A percentile compares a stretch with the other conserved stretches of the same genome.
Evolutionary conservation across 2,797 vertebrate genomes (phyloP).

Genomic region (Takifugu rubripes): DNA sequence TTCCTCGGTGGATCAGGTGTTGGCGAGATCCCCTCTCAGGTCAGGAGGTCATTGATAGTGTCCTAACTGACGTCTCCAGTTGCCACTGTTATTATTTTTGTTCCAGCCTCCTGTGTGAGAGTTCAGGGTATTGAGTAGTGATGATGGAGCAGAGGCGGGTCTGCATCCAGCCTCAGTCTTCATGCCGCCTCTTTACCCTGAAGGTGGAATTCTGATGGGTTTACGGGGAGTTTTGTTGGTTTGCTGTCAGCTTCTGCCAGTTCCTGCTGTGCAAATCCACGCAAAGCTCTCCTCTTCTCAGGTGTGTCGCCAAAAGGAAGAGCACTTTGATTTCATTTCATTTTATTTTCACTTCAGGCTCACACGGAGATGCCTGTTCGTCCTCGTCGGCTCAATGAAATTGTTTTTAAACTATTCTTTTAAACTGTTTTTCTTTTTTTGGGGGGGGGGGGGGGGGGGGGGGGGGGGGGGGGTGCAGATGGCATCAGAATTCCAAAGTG

Average conservation of each 20-base stretch:
- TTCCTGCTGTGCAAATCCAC: constrained; percentile 99
- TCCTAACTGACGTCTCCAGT: too few relatives aligned
- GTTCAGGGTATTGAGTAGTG: too few relatives aligned
- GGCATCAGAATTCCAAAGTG: constrained; percentile 97
- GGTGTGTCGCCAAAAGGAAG: constrained; percentile 11
- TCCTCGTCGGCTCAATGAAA: too few relatives aligned
- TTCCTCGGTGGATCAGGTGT: too few relatives aligned
- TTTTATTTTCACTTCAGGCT: constrained; percentile 4
- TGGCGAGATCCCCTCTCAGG: too few relatives aligned
- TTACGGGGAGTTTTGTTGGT: constrained; percentile 91
- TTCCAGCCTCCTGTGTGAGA: too few relatives aligned
- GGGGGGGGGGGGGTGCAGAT: constrained; percentile 82
- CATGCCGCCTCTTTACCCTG: background rate
- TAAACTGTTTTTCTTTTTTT: constrained; percentile 93
- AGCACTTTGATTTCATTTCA: constrained; percentile 15
- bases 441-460: constrained; percentile 59
- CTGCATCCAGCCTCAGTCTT: too few relatives aligned
- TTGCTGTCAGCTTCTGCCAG: constrained; percentile 86
- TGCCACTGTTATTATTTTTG: too few relatives aligned
- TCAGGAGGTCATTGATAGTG: too few relatives aligned
- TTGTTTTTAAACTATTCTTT: constrained; percentile 42
- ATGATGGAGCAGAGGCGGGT: constrained; percentile 74
- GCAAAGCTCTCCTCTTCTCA: constrained; percentile 91
- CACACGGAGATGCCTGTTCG: constrained; percentile 9
- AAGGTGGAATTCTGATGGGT: constrained; percentile 34